These are phyloP conservation scores for Synergus umbraculus DNA, from an alignment of 2,888 invertebrate genomes.

Conservation along the genomic window DNA sequence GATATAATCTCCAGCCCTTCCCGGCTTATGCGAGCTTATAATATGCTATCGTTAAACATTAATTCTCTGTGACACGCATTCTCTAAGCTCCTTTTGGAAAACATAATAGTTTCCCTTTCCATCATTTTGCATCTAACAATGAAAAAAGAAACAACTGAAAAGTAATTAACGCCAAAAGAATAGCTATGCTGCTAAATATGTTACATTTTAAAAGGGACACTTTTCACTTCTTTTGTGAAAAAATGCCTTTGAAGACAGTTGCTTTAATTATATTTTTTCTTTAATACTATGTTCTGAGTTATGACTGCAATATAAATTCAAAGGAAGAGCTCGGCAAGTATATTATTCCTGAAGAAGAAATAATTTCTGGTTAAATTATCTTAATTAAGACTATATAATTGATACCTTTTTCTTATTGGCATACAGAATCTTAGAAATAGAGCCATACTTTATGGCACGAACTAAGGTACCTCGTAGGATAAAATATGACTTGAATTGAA, in stretches of 20 bases:
- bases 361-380: no score
- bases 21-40: background rate
- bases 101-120: no score
- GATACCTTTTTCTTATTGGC: no score
- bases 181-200: background rate
- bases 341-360: no score
- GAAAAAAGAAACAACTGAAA: background rate
- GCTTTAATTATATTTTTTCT: background rate
- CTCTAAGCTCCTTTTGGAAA: no score
- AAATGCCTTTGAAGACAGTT: background rate
- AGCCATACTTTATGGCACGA: background rate
- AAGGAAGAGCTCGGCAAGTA: background rate
- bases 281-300: background rate
- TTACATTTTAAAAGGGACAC: background rate
- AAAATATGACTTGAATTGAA: background rate
- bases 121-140: background rate
- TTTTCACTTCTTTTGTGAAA: background rate
- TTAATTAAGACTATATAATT: no score
- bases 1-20: slow-evolving; percentile 16
- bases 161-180: background rate
- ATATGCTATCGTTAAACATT: no score
- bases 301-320: background rate
- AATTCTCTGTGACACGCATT: no score
- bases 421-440: background rate
- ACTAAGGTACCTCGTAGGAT: background rate